Evolutionary conservation across 2,797 vertebrate genomes (phyloP), one percentile per base, ranked within the genome.

Genomic region (Pseudomugil tenellus): DNA sequence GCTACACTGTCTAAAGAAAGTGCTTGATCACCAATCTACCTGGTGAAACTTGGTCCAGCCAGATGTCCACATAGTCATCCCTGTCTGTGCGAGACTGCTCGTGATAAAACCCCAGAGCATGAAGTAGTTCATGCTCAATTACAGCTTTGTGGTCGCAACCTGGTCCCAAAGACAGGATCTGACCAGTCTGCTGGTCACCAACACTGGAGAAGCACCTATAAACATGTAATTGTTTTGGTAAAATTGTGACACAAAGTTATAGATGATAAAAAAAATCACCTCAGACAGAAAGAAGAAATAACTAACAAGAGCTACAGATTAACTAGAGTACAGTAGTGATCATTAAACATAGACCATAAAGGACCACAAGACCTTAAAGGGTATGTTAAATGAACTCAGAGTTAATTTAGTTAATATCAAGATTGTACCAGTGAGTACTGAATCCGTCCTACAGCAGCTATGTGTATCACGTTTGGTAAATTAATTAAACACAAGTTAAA

Each of bases 31-130:
- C 16, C 8, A 12, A 37, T 52, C 7, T 60, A 98, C 96, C 96
- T 79, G 86, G 11, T 61, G 67, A 69, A 64, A 98, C 93, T 87
- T 97, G 89, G 57, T 97, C 83, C 87, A 96, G 94, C 95, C 94
- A 96, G 80, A 98, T 97, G 39, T 90, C 81, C 9, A 98, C 95
- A 0, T 98, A 96, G 84, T 97, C 96, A 65, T 98, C 96, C 1
- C 96, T 89, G 88, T 98, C 96, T 0, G 76, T 94, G 67, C 95
- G 93, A 0, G 96, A 96, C 87, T 98, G 97, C 62, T 97, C 96
- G 0, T 98, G 96, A 73, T 95, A 96, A 86, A 98, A 97, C 58
- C 95, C 96, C 59, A 97, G 72, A 31, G 95, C 96, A 0, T 96
- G 95, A 9, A 98, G 91, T 1, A 98, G 57, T 83, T 98, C 97